Percentiles rank a stretch among this genome's conserved stretches.
Conservation (phyloP, 2,888 invertebrate genomes). For the Craniophora ligustri region DNA sequence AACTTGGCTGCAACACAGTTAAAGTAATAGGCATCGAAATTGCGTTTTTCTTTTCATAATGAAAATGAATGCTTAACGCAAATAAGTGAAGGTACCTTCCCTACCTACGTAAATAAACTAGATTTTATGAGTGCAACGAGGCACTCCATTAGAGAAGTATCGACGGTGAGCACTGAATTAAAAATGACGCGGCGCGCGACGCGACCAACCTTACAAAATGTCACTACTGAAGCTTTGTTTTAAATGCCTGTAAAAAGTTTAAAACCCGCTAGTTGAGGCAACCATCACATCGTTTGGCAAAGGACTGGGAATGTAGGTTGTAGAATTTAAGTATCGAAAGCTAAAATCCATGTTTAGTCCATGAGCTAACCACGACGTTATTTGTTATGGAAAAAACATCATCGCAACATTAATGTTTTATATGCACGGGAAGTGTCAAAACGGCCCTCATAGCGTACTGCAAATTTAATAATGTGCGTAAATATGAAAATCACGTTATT, state of each 20-base stretch:
- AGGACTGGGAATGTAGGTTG: too few species aligned
- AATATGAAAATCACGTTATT: too few species aligned
- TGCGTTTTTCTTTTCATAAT: too few species aligned
- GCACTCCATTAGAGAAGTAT: conserved; percentile 43
- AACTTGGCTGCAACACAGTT: too few species aligned
- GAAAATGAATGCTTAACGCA: neutral
- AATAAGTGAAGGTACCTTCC: neutral
- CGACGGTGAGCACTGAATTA: conserved; percentile 62
- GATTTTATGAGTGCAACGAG: conserved; percentile 5
- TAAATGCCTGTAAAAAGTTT: neutral
- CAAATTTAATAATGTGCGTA: too few species aligned
- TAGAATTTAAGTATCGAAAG: too few species aligned
- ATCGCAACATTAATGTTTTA: too few species aligned
- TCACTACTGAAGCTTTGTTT: conserved; percentile 3
- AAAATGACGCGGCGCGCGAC: conserved; percentile 48
- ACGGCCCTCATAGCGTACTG: too few species aligned
- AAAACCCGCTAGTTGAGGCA: neutral
- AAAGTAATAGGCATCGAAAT: too few species aligned
- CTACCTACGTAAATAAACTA: conserved; percentile 2
- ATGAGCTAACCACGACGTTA: neutral
- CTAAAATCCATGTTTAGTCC: neutral
- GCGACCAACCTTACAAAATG: neutral
- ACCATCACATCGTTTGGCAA: neutral
- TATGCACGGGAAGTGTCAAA: too few species aligned
- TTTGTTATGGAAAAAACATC: too few species aligned